These are phyloP conservation scores for Poeciliopsis prolifica DNA, from an alignment of 2,113 vertebrate genomes.

Conservation along the genomic window DNA sequence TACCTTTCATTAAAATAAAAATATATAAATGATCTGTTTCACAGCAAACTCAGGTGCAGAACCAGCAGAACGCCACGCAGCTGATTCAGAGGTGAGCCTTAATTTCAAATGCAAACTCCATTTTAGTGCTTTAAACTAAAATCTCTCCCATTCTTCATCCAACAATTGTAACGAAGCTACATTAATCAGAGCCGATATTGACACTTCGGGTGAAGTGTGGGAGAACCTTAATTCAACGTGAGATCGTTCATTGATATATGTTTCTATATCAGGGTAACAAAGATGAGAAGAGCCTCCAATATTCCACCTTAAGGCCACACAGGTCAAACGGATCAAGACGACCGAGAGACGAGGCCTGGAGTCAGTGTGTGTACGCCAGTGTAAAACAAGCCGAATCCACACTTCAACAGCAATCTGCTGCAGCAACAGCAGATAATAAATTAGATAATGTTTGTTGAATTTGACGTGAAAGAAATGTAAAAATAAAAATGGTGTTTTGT, in stretches of 20 bases:
- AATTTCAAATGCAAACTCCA: background rate
- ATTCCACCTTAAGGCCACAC: slow-evolving; percentile 13
- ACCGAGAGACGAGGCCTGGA: background rate
- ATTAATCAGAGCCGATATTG: no score
- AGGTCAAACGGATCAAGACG: background rate
- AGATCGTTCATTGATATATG: background rate
- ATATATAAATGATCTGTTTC: background rate
- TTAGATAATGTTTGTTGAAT: background rate
- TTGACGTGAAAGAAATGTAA: no score
- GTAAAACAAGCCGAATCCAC: background rate
- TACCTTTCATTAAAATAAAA: background rate
- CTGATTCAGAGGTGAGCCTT: background rate
- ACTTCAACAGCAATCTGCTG: background rate
- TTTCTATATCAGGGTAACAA: background rate
- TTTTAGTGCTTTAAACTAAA: background rate
- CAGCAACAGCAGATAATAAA: background rate
- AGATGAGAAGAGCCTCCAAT: slow-evolving; percentile 3
- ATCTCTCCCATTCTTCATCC: background rate
- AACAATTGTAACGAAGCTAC: no score
- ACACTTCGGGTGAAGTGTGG: no score
- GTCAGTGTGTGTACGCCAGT: slow-evolving; percentile 13
- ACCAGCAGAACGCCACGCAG: background rate
- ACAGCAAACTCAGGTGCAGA: background rate
- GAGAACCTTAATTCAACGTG: background rate
- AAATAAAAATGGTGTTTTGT: background rate